phyloP scores from a whole-genome alignment of 2,113 vertebrate species.

The Mixornis gularis region DNA sequence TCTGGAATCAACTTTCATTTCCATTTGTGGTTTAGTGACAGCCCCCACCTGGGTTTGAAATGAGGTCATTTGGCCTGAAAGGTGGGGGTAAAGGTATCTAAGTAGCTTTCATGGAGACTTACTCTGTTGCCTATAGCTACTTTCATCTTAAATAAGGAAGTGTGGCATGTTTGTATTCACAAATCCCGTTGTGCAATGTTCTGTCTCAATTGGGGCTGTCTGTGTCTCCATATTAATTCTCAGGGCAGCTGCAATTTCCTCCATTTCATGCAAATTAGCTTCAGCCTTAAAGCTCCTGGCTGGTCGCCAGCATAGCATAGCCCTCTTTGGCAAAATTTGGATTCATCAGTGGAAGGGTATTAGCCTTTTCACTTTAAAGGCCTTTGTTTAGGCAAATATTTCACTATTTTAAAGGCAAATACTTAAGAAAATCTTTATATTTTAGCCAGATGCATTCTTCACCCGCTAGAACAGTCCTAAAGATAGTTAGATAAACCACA shows the following conservation, averaged over 20 bases:
- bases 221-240: constrained; percentile 46
- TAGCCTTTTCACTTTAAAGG: constrained; percentile 3
- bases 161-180: constrained; percentile 46
- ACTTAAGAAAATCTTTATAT: neutral
- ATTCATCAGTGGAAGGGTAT: constrained; percentile 29
- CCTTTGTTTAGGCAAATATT: constrained; percentile 31
- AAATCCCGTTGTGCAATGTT: constrained; percentile 39
- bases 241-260: constrained; percentile 61
- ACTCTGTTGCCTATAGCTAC: constrained; percentile 37
- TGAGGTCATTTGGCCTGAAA: constrained; percentile 49
- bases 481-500: neutral
- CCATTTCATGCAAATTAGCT: constrained; percentile 64
- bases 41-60: constrained; percentile 44
- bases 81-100: constrained; percentile 49
- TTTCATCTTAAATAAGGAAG: constrained; percentile 60
- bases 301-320: constrained; percentile 2
- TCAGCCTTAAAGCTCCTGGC: constrained; percentile 48
- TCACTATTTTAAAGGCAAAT: constrained; percentile 6
- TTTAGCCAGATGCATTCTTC: neutral
- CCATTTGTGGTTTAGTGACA: constrained; percentile 37
- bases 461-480: neutral
- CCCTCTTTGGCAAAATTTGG: constrained; percentile 45
- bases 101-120: constrained; percentile 42
- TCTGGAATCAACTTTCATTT: constrained; percentile 31
- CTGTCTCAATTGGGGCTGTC: constrained; percentile 36